Percentiles rank a stretch among this genome's conserved stretches.
These are phyloP conservation scores for Peucedramus taeniatus DNA, from an alignment of 2,113 vertebrate genomes.

Conservation along the genomic window DNA sequence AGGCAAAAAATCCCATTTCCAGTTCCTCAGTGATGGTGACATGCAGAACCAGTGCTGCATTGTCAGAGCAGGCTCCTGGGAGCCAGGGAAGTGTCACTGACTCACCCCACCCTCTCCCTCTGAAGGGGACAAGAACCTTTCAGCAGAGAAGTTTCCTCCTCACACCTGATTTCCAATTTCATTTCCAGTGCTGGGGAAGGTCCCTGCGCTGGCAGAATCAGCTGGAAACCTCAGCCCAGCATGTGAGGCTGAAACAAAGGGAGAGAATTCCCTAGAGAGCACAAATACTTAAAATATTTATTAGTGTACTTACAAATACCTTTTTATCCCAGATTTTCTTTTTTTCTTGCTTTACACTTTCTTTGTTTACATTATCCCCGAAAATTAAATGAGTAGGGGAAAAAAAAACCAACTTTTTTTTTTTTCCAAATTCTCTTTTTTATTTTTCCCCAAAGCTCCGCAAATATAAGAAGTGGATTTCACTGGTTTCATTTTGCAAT, in stretches of 20 bases:
- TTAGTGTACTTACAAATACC: neutral
- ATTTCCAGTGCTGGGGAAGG: neutral
- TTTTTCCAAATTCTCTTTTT: neutral
- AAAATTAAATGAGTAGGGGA: neutral
- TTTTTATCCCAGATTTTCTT: neutral
- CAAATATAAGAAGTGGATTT: neutral
- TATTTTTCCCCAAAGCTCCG: neutral
- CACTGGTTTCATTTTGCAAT: slow-evolving; percentile 17
- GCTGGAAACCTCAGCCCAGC: neutral
- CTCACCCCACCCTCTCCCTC: neutral
- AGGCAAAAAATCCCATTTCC: neutral
- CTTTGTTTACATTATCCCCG: neutral
- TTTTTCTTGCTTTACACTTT: neutral
- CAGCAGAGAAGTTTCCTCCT: neutral
- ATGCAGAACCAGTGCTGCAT: neutral
- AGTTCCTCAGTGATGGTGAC: neutral
- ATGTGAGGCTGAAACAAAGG: neutral
- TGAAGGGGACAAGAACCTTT: neutral
- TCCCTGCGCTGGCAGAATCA: neutral
- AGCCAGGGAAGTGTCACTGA: neutral
- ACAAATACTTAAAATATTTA: neutral
- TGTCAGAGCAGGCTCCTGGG: neutral
- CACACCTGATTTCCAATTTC: neutral
- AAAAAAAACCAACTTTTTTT: neutral
- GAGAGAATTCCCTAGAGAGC: neutral